Base-by-base conservation (phyloP, 92 coral and sea anemone species). In the Parazoanthus darwini region DNA sequence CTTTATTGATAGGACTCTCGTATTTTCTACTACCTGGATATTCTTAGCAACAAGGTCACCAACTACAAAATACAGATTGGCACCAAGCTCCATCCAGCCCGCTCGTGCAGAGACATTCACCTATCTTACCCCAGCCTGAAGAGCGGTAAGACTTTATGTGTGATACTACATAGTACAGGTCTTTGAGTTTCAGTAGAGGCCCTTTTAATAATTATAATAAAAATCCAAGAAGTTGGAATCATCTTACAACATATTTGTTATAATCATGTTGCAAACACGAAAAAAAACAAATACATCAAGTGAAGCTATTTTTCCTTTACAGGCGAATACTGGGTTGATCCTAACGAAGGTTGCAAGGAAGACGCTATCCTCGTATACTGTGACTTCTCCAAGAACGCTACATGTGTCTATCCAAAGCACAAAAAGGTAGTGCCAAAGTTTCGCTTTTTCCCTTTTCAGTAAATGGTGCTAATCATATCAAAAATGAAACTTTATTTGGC, bases 321-420 rank as follows among this genome's bases (percentile, higher is more conserved):
- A 97, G 99, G 98, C 58, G 80, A 90, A 23, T 97, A 90, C 90
- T 97, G 94, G 94, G 90, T 97, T 76, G 99, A 97, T 85, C 99
- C 99, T 26, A 95, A 97, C 42, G 97, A 93, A 38, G 99, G 99
- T 0, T 92, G 95, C 13, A 6, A 89, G 39, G 90, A 94, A 33
- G 98, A 97, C 66, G 97, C 98, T 15, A 66, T 93, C 1, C 90
- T 89, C 29, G 99, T 92, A 56, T 89, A 89, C 86, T 97, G 99
- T 86, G 97, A 97, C 77, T 95, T 93, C 86, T 67, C 77, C 43
- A 63, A 77, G 50, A 95, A 90, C 58, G 93, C 94, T 15, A 91
- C 99, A 2, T 97, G 99, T 86, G 86, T 97, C 77, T 83, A 87
- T 54, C 97, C 99, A 25, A 87, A 91, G 77, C 82, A 86, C 66